phyloP scores from a whole-genome alignment of 2,888 invertebrate genomes.

The Keiferia lycopersicella region DNA sequence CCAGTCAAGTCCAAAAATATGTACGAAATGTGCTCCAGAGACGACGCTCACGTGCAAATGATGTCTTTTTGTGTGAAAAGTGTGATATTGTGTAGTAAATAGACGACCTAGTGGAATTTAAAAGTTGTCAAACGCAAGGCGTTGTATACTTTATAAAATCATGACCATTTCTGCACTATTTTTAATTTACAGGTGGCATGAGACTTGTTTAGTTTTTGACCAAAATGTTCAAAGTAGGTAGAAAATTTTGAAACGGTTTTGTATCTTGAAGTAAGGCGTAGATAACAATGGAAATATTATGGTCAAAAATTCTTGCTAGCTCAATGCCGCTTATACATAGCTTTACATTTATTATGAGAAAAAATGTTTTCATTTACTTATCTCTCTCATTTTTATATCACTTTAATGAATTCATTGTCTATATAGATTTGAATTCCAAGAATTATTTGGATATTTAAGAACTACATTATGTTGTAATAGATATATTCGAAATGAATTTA shows the following conservation, averaged over 20 bases:
- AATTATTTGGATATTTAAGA: background rate
- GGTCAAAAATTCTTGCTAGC: background rate
- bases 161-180: constrained; percentile 58
- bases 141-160: constrained; percentile 54
- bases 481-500: constrained; percentile 27
- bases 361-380: constrained; percentile 51
- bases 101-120: constrained; percentile 62
- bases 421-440: background rate
- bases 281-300: background rate
- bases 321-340: constrained; percentile 40
- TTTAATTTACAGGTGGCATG: constrained; percentile 53
- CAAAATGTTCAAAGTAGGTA: background rate
- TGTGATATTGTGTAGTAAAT: constrained; percentile 67
- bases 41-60: constrained; percentile 32
- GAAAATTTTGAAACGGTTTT: background rate
- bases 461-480: background rate
- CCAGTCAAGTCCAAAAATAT: background rate
- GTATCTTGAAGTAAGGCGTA: background rate
- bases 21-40: constrained; percentile 10
- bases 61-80: constrained; percentile 44
- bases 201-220: background rate
- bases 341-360: constrained; percentile 53
- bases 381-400: background rate
- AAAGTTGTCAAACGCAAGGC: constrained; percentile 61
- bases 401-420: background rate